phyloP scores from a whole-genome alignment of 1,140 invertebrate species.

The Macrobrachium nipponense region DNA sequence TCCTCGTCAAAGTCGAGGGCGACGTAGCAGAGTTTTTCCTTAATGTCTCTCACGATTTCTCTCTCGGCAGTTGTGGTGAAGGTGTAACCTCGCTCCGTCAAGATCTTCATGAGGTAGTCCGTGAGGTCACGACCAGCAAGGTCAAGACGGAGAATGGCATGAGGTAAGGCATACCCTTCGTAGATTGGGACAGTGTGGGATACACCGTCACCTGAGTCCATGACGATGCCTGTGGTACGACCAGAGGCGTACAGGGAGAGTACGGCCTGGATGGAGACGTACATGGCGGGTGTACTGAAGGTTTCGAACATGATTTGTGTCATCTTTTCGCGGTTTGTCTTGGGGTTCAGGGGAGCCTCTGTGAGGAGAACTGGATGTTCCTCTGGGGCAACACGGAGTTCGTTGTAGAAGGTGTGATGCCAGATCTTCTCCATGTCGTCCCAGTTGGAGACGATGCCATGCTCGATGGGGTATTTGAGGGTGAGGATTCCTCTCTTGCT shows the following conservation, averaged over 20 bases:
- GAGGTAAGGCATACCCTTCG: conserved; percentile 78
- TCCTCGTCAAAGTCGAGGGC: no score
- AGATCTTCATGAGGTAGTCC: conserved; percentile 19
- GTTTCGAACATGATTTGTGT: conserved; percentile 76
- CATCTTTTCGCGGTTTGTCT: conserved; percentile 89
- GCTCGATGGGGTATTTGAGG: conserved; percentile 66
- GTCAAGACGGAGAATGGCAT: conserved; percentile 73
- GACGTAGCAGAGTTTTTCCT: no score
- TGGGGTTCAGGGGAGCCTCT: conserved; percentile 90
- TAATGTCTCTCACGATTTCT: conserved; percentile 67
- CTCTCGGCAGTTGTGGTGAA: conserved; percentile 66
- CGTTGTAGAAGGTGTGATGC: conserved; percentile 97
- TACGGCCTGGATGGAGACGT: conserved; percentile 87
- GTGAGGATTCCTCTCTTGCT: conserved; percentile 82
- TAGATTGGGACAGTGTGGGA: conserved; percentile 92
- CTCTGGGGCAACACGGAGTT: conserved; percentile 94
- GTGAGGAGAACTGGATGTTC: conserved; percentile 91
- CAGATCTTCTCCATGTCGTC: conserved; percentile 98
- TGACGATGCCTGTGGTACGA: conserved; percentile 91
- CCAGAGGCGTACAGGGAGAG: conserved; percentile 88
- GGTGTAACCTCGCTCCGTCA: conserved; percentile 66
- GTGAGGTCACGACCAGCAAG: conserved; percentile 71
- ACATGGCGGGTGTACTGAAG: conserved; percentile 78
- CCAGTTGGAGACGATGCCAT: conserved; percentile 96
- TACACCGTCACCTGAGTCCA: conserved; percentile 90